Base-by-base conservation (phyloP, 2,113 vertebrate genomes). In the Elgaria multicarinata region DNA sequence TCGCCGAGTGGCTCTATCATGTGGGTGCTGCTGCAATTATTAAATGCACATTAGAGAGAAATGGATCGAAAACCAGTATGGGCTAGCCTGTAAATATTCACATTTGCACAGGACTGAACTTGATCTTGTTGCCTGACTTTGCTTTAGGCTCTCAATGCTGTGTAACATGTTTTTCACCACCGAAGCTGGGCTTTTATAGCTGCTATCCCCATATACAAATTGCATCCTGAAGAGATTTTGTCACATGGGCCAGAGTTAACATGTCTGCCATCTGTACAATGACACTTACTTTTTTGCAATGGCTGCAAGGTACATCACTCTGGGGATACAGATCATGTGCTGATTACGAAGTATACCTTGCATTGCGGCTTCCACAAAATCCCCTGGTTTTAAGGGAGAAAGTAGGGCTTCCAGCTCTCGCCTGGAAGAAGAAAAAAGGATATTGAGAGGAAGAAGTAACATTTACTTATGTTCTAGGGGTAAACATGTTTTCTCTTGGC, bases 331-430 rank as follows among this genome's bases (percentile, higher is more conserved):
- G 81, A 95, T 93, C 58, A 96, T 82, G 0, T 92, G 94, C 46
- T 97, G 97, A 91, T 96, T 87, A 26, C 87, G 90, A 58, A 97
- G 93, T 91, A 96, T 95, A 85, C 93, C 92, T 36, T 96, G 97
- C 95, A 94, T 93, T 44, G 95, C 95, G 92, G 95, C 93, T 81
- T 96, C 94, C 1, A 97, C 96, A 74, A 94, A 96, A 87, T 93
- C 95, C 87, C 90, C 90, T 24, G 95, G 62, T 79, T 79, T 92
- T 88, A 96, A 93, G 12, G 91, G 89, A 36, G 96, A 85, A 3
- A 96, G 13, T 2, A 96, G 0, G 79, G 92, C 64, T 72, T 95
- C 94, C 78, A 94, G 89, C 62, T 97, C 95, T 87, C 95, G 90
- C 92, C 96, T 97, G 55, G 67, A 77, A 89, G 76, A 69, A 50